A percentile compares a stretch with the other conserved stretches of the same genome.
Conservation (phyloP, 2,888 invertebrate species). For the Enchytraeus crypticus region DNA sequence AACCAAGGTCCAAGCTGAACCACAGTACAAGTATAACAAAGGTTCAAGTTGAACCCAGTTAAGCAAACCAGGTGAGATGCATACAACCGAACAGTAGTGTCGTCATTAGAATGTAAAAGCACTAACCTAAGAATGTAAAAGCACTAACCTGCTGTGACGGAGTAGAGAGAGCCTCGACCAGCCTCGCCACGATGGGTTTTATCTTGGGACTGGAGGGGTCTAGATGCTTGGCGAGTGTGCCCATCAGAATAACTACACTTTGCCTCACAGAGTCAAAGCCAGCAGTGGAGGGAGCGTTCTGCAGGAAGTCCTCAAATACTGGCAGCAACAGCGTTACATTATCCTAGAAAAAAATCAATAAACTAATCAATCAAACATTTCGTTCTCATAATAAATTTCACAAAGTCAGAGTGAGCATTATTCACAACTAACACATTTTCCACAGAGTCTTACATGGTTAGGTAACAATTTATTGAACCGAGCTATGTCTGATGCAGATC, state of each 20-base stretch:
- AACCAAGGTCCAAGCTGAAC: no score
- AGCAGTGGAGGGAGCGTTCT: conserved; percentile 81
- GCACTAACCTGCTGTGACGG: conserved; percentile 77
- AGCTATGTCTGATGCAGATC: no score
- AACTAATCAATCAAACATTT: neutral
- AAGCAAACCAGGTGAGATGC: no score
- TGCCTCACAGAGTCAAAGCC: conserved; percentile 86
- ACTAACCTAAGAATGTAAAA: neutral
- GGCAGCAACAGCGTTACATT: conserved; percentile 66
- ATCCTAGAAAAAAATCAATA: conserved; percentile 38
- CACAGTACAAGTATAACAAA: no score
- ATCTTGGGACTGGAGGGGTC: conserved; percentile 79
- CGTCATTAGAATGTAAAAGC: no score
- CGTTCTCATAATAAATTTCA: neutral
- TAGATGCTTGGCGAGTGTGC: conserved; percentile 88
- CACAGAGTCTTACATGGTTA: no score
- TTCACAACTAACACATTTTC: neutral
- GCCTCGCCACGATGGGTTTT: conserved; percentile 82
- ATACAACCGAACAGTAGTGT: no score
- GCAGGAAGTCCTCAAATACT: conserved; percentile 85
- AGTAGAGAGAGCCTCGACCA: conserved; percentile 83
- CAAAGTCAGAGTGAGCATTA: neutral
- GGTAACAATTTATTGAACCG: no score
- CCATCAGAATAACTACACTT: conserved; percentile 92
- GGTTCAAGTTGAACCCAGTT: no score